Conservation (phyloP, 2,888 invertebrate species). For the Drosophila rubida region DNA sequence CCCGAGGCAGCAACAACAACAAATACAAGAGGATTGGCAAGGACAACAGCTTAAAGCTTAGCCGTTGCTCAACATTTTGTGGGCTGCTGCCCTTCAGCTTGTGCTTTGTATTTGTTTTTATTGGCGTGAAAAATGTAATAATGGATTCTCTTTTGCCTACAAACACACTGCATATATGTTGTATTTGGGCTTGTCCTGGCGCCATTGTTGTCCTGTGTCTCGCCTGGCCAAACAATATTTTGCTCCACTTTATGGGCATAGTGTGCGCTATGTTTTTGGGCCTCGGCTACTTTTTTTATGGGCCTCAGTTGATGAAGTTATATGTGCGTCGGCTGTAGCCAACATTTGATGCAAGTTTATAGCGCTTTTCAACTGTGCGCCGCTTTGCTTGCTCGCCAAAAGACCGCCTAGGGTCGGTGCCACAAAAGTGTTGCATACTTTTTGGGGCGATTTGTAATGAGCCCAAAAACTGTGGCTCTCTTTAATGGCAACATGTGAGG, state of each 20-base stretch:
- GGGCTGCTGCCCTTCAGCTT: conserved; percentile 19
- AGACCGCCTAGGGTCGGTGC: not conserved
- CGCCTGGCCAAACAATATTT: conserved; percentile 28
- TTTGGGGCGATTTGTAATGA: conserved; percentile 14
- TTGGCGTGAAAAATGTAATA: conserved; percentile 81
- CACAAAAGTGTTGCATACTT: conserved; percentile 29
- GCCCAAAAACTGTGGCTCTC: not conserved
- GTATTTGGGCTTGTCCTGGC: conserved; percentile 27
- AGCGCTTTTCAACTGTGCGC: conserved; percentile 14
- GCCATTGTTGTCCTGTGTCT: conserved; percentile 15
- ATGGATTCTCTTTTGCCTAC: conserved; percentile 51
- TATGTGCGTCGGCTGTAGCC: conserved; percentile 40
- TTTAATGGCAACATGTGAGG: conserved; percentile 18
- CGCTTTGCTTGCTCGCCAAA: not conserved
- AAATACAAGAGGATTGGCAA: conserved; percentile 12
- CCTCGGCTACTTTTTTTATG: conserved; percentile 42
- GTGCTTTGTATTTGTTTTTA: conserved; percentile 74
- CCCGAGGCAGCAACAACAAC: conserved; percentile 24
- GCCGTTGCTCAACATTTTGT: conserved; percentile 54
- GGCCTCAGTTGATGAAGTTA: conserved; percentile 65
- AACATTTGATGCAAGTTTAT: conserved; percentile 40
- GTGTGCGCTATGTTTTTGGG: conserved; percentile 27
- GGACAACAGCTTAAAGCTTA: conserved; percentile 44
- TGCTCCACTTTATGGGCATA: conserved; percentile 39
- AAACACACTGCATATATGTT: conserved; percentile 10